Conservation (phyloP, 2,888 invertebrate species). For the Antitype chi region DNA sequence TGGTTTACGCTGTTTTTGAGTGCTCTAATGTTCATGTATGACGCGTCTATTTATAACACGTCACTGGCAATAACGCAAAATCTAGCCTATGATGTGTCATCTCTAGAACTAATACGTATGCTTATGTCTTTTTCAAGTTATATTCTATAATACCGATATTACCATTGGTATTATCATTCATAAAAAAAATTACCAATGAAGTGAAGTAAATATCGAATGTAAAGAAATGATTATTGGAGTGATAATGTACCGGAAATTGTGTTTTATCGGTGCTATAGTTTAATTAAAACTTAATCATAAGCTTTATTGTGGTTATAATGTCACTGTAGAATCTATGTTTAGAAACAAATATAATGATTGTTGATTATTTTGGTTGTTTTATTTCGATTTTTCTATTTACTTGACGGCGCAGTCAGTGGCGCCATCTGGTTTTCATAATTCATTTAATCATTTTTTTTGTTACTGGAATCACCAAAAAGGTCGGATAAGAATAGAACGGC, state of each 20-base stretch:
- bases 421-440: background rate
- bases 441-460: too few species aligned
- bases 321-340: slow-evolving; percentile 61
- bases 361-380: slow-evolving; percentile 49
- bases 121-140: slow-evolving; percentile 13
- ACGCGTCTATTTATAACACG: too few species aligned
- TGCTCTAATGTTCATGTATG: too few species aligned
- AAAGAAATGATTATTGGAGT: background rate
- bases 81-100: background rate
- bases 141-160: slow-evolving; percentile 12
- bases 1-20: too few species aligned
- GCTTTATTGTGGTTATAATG: slow-evolving; percentile 55
- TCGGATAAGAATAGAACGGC: background rate
- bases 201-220: background rate
- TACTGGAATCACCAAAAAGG: background rate
- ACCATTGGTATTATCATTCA: background rate
- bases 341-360: slow-evolving; percentile 61
- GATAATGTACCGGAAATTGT: background rate
- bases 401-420: background rate
- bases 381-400: slow-evolving; percentile 13
- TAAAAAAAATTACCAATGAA: background rate
- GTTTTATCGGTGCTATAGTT: slow-evolving; percentile 19
- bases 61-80: background rate
- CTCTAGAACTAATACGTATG: background rate
- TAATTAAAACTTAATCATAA: slow-evolving; percentile 21